A percentile compares a stretch with the other conserved stretches of the same genome.
phyloP scores from a whole-genome alignment of 2,797 vertebrate species.

The Decapterus maruadsi region DNA sequence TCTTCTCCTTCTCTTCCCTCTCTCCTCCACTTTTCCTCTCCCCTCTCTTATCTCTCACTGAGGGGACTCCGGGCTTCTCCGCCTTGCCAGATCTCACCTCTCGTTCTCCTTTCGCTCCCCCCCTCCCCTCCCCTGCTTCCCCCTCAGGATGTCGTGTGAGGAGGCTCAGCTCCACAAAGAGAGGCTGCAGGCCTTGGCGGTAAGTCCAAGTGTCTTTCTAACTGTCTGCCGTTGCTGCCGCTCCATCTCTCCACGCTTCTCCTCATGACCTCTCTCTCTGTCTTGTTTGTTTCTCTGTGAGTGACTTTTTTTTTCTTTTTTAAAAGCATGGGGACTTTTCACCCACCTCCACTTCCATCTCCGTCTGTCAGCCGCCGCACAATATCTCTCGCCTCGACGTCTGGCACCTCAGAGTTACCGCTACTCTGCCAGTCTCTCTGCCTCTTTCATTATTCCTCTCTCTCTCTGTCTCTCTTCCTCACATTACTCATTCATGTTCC shows the following conservation, averaged over 20 bases:
- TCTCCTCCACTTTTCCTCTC: slow-evolving; percentile 32
- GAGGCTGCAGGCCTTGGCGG: slow-evolving; percentile 97
- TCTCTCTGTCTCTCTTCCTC: neutral
- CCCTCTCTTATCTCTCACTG: slow-evolving; percentile 36
- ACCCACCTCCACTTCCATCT: slow-evolving; percentile 27
- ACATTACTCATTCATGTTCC: slow-evolving; percentile 13
- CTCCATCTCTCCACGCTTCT: neutral
- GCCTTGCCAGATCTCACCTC: slow-evolving; percentile 70
- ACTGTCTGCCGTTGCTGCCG: slow-evolving; percentile 16
- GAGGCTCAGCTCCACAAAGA: slow-evolving; percentile 98
- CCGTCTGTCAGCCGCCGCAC: slow-evolving; percentile 31
- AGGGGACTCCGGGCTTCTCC: slow-evolving; percentile 48
- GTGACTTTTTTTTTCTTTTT: too few species aligned
- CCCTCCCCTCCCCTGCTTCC: slow-evolving; percentile 66
- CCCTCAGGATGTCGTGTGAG: slow-evolving; percentile 98
- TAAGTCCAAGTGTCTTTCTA: slow-evolving; percentile 86
- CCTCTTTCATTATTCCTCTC: neutral
- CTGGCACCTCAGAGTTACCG: slow-evolving; percentile 20
- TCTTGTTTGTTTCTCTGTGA: too few species aligned
- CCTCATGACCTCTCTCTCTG: too few species aligned
- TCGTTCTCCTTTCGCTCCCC: slow-evolving; percentile 67
- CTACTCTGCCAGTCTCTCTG: slow-evolving; percentile 16
- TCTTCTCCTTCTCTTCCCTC: slow-evolving; percentile 31
- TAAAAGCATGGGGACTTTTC: neutral
- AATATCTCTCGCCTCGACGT: slow-evolving; percentile 22